A percentile compares a stretch with the other conserved stretches of the same genome.
These are phyloP conservation scores for Oncopodura yosiiana DNA, from an alignment of 1,140 invertebrate species.

Conservation along the genomic window DNA sequence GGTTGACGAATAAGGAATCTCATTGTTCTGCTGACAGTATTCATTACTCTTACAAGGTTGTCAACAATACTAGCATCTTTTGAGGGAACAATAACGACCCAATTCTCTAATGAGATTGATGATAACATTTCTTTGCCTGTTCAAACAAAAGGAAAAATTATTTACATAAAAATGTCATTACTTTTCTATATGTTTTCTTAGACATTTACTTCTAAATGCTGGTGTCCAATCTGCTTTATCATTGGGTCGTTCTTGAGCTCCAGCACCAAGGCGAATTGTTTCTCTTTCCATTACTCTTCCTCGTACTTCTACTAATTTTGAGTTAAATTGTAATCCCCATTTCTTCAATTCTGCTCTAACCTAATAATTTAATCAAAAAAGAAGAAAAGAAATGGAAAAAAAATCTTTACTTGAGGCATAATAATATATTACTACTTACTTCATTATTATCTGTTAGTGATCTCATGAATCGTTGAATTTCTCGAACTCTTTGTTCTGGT, in stretches of 20 bases:
- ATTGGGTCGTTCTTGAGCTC: neutral
- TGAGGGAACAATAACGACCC: conserved; percentile 40
- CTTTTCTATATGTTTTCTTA: no score
- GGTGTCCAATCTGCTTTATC: conserved; percentile 21
- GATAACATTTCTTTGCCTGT: conserved; percentile 9
- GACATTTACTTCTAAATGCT: conserved; percentile 23
- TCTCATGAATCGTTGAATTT: conserved; percentile 35
- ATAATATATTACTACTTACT: conserved; percentile 2
- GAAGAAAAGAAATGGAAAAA: neutral
- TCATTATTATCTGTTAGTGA: conserved; percentile 23
- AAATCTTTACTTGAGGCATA: neutral
- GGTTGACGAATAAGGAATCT: conserved; percentile 8
- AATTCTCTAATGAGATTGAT: conserved; percentile 37
- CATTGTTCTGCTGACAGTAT: conserved; percentile 4
- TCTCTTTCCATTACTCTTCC: conserved; percentile 17
- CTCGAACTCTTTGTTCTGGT: conserved; percentile 38
- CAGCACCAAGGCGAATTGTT: conserved; percentile 16
- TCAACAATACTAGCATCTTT: conserved; percentile 1
- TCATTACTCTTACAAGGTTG: conserved; percentile 1
- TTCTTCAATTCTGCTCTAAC: conserved; percentile 7
- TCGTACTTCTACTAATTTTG: neutral
- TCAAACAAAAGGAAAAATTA: neutral
- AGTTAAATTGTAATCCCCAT: conserved; percentile 17
- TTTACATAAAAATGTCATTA: no score
- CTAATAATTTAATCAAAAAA: neutral